Conservation (phyloP, 1,140 invertebrate species). For the Paramacrobiotus metropolitanus region DNA sequence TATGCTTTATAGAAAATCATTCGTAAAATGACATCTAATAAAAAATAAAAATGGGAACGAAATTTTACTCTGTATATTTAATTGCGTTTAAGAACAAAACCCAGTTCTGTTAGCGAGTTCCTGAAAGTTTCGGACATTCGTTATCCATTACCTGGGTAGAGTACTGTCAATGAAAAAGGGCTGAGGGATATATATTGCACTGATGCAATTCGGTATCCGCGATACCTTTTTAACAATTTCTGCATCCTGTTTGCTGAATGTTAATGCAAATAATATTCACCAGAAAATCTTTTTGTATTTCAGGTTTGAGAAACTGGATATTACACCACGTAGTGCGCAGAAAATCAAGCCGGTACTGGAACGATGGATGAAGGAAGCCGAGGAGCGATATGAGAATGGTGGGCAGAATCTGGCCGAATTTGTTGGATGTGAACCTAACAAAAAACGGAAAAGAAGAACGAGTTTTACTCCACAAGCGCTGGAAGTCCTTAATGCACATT, state of each 20-base stretch:
- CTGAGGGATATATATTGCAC: not conserved
- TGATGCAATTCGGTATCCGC: not conserved
- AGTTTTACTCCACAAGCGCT: conserved; percentile 88
- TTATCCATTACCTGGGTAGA: not conserved
- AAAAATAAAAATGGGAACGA: too few species aligned
- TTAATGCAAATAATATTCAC: too few species aligned
- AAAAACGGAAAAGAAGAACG: conserved; percentile 80
- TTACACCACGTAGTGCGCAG: conserved; percentile 93
- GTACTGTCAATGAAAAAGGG: not conserved
- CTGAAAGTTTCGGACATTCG: not conserved
- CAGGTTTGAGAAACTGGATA: conserved; percentile 98
- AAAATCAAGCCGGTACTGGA: conserved; percentile 96
- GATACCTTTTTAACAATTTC: conserved; percentile 8
- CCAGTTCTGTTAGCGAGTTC: not conserved
- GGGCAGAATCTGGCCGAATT: conserved; percentile 80
- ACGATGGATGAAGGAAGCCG: conserved; percentile 90
- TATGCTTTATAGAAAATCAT: too few species aligned
- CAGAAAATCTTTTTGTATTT: too few species aligned
- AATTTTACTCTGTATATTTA: not conserved
- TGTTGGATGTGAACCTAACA: conserved; percentile 79
- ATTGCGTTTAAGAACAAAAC: not conserved
- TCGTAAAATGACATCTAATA: too few species aligned
- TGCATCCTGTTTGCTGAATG: not conserved
- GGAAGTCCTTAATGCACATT: conserved; percentile 77
- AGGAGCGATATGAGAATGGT: conserved; percentile 78